These are phyloP conservation scores for Saturnia japonica DNA, from an alignment of 2,888 invertebrate genomes.

Conservation along the genomic window DNA sequence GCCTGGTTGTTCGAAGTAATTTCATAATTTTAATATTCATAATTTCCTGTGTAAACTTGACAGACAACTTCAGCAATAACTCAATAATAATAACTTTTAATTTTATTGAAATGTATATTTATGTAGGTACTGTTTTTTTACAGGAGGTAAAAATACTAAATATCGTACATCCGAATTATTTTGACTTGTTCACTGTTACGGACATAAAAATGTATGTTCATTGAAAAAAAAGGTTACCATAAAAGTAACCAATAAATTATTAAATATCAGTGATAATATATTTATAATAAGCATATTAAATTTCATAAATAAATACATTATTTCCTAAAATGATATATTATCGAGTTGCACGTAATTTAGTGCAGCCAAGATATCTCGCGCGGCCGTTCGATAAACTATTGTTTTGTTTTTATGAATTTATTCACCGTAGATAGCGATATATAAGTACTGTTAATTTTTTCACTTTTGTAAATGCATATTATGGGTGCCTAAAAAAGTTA, in stretches of 20 bases:
- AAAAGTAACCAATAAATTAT: neutral
- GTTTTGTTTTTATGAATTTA: neutral
- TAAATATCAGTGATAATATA: neutral
- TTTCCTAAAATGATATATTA: neutral
- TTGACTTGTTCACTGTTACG: too few relatives aligned
- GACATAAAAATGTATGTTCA: neutral
- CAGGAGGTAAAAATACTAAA: too few relatives aligned
- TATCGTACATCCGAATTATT: too few relatives aligned
- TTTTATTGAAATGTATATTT: too few relatives aligned
- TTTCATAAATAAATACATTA: neutral
- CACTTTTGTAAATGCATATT: neutral
- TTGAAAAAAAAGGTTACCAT: neutral
- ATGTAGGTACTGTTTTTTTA: too few relatives aligned
- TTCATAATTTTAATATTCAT: neutral
- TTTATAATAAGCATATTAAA: neutral
- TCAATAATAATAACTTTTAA: too few relatives aligned
- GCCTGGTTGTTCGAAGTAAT: too few relatives aligned
- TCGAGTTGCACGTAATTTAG: neutral
- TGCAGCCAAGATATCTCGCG: neutral
- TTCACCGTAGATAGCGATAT: neutral
- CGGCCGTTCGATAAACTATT: neutral
- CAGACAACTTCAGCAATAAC: too few relatives aligned
- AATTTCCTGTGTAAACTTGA: too few relatives aligned
- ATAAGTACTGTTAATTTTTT: neutral
- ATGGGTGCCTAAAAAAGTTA: neutral